Base-by-base conservation (phyloP, 2,797 vertebrate genomes). In the Luscinia megarhynchos region DNA sequence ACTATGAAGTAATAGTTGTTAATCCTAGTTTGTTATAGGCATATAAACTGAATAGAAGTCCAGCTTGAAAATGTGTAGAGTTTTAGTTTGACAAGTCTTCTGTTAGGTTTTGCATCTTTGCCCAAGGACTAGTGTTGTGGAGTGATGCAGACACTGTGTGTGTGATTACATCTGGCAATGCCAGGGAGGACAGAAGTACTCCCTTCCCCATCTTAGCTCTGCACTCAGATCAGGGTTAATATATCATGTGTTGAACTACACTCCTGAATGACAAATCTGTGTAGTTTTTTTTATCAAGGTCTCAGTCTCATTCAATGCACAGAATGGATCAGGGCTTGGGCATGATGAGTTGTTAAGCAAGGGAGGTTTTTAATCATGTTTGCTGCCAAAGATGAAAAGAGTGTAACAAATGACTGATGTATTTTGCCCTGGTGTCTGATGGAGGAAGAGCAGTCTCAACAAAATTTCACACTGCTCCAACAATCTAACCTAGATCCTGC, bases 31-130 rank as follows among this genome's bases (percentile, higher is more conserved):
- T 94, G 43, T n/a, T 2, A 3, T 15, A 30, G 21, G 21, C 51
- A 72, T n/a, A 18, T 70, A 83, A 96, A 78, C 9, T 19, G 61
- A 91, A 64, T 32, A n/a, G 13, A 78, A 85, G 89, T 57, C 30
- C 22, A 77, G 5, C 7, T 59, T 72, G 43, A 85, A 95, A 87
- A 87, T 43, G 54, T 27, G 15, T 18, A 73, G 30, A 38, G 15
- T 61, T 91, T 29, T 50, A 72, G 57, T 84, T 59, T 17, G 15
- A 8, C 50, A 85, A 68, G 6, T 38, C 6, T 63, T 45, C 29
- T 70, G 16, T 43, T 61, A 45, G 20, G 5, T 68, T 91, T 70
- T 55, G 15, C 16, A 41, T 41, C 26, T 83, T 30, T 15, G 10
- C 38, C 83, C 30, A 30, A 69, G 53, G 48, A 22, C 22, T 45